A percentile compares a stretch with the other conserved stretches of the same genome.
Evolutionary conservation across 2,888 invertebrate species (phyloP).

Genomic region (Endomychus coccineus): DNA sequence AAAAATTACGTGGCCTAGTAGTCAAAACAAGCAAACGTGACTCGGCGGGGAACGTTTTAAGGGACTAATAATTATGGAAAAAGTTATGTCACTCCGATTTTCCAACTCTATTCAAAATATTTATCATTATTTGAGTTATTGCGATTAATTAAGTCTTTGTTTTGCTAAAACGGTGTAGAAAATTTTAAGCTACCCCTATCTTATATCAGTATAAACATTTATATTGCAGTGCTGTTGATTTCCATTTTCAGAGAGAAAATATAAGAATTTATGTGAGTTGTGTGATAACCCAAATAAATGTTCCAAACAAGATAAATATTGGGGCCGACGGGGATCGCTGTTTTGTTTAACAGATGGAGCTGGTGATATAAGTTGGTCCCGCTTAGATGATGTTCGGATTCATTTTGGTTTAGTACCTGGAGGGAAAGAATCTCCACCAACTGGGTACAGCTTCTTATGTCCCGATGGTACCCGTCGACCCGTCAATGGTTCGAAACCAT

Average conservation of each 20-base stretch:
- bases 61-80: too few species aligned
- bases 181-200: too few species aligned
- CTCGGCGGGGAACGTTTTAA: too few species aligned
- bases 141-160: too few species aligned
- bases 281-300: conserved; percentile 60
- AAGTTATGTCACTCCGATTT: too few species aligned
- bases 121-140: too few species aligned
- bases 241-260: conserved; percentile 52
- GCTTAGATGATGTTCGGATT: conserved; percentile 57
- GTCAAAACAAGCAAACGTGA: too few species aligned
- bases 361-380: conserved; percentile 79
- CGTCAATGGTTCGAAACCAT: conserved; percentile 52
- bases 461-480: conserved; percentile 63
- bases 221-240: too few species aligned
- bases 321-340: conserved; percentile 75
- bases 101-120: too few species aligned
- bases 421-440: conserved; percentile 38
- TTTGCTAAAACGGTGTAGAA: too few species aligned
- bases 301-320: conserved; percentile 64
- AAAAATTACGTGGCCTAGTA: too few species aligned
- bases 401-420: conserved; percentile 56
- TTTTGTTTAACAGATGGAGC: conserved; percentile 68
- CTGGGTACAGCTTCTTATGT: conserved; percentile 65
- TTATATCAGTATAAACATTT: too few species aligned
- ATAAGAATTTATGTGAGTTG: conserved; percentile 64